Base-by-base conservation (phyloP, 2,113 vertebrate genomes). In the Myrmophylax atrothorax region DNA sequence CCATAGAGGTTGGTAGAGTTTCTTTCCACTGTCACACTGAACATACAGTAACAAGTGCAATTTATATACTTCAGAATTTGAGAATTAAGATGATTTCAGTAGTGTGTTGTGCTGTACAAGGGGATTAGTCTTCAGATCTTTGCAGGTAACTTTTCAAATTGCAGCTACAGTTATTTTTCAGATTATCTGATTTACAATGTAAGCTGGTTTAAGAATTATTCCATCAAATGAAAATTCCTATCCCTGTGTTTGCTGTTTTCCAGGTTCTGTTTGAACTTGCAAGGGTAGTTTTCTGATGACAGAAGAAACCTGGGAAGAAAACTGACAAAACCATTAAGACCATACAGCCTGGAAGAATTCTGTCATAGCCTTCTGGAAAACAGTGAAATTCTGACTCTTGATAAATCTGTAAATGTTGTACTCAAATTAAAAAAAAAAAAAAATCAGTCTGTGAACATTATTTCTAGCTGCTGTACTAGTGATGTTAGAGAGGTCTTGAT, bases 201-300 rank as follows among this genome's bases (percentile, higher is more conserved):
- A 70, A 80, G 33, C 15, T 89, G 33, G 16, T 86, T 73, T 77
- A 70, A 80, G 63, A 17, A 63, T 87, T 76, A 76, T 58, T 42
- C 59, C 82, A 47, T 63, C 35, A 69, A 91, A 60, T 33, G 56
- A 80, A 80, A 88, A 66, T 50, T 59, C 8, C 2, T 53, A 49
- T n/a, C 33, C 17, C 2, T 64, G 23, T 90, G 64, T 91, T 91
- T 74, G 66, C 85, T 95, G 9, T 92, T 90, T 92, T 84, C 31
- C 89, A 99, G 99, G 99, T 99, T 91, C 97, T 99, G 97, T 99
- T 99, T 98, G 99, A 99, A 98, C 98, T 99, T 47, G 98, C 95
- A 78, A 98, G 99, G 94, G 98, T 99, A 91, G 91, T 99, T 97
- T 99, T 99, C 96, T 99, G 91, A 99, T 5, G 25, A 72, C 59